Conservation (phyloP, 2,797 vertebrate species). For the Sebastes iracundus region DNA sequence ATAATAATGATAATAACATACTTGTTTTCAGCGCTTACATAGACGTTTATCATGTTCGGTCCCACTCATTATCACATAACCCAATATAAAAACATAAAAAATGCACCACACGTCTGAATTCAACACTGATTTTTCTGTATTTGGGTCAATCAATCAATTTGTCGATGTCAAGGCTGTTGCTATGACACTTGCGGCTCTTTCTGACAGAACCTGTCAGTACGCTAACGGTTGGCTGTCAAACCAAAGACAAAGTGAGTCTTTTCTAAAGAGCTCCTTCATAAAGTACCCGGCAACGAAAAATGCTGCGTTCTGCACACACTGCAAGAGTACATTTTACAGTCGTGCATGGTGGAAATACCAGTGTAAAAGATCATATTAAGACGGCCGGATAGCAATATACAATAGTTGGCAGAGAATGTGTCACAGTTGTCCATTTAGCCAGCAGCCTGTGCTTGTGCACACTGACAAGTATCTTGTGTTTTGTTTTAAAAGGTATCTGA, state of each 20-base stretch:
- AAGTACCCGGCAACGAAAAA: background rate
- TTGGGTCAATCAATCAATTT: background rate
- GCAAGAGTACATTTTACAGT: background rate
- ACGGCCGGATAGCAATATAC: background rate
- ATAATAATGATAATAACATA: background rate
- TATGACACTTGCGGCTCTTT: background rate
- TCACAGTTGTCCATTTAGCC: no score
- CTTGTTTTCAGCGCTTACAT: background rate
- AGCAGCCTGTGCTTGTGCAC: no score
- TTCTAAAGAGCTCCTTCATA: background rate
- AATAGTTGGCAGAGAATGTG: background rate
- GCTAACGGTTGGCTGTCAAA: background rate
- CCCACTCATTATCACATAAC: background rate
- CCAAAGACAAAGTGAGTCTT: background rate
- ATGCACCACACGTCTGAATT: background rate
- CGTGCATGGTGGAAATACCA: background rate
- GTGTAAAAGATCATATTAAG: background rate
- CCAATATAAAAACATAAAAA: background rate
- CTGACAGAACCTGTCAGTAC: background rate
- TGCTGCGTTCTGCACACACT: background rate
- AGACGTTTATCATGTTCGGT: background rate
- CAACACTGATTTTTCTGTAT: background rate
- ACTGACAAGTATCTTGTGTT: no score
- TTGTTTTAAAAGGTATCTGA: no score
- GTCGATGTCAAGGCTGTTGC: background rate